Evolutionary conservation across 92 coral and sea anemone genomes (phyloP), one percentile per base, ranked within the genome.

Genomic region (Epizoanthus stellaris): DNA sequence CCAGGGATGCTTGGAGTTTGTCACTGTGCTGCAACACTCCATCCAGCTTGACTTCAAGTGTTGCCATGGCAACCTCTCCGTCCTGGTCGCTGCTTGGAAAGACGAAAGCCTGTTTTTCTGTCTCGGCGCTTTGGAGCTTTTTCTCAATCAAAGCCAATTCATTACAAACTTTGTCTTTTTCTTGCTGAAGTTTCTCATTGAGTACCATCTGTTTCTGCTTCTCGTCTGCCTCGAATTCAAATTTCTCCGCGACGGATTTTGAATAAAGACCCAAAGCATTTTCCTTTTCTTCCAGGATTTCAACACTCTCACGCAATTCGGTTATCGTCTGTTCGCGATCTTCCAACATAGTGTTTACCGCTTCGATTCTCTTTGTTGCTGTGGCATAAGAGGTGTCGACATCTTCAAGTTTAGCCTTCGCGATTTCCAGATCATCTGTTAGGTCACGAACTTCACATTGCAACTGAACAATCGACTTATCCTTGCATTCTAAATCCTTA

Each of bases 191-290:
- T n/a, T 77, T 67, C 17, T 80, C 80, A 73, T 81, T 92, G 34
- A 90, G 75, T 3, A 58, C 65, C 67, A 85, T 92, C 9, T 80
- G 56, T 70, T 90, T 89, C 73, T 80, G 80, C 75, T 88, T 94
- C 74, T 94, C 89, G 30, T 38, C 17, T 0, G 87, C 82, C 70
- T 94, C 98, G 43, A 87, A 80, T 36, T 94, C 87, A 72, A 74
- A 92, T 59, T 94, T 92, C 73, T 92, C 95, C 12, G 95, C 76
- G 65, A 94, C 92, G 13, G 95, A 92, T 68, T 94, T 94, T 47
- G 98, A 94, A 70, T 89, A 92, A 57, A 94, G 73, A 54, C 88
- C 93, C 39, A 94, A 23, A 15, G 93, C 85, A 80, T 92, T 94
- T 63, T 94, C 98, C 49, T 90, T 92, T 43, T 92, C 95, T 66